A percentile compares a stretch with the other conserved stretches of the same genome.
Conservation (phyloP, 2,797 vertebrate species). For the Simalia tracyae region DNA sequence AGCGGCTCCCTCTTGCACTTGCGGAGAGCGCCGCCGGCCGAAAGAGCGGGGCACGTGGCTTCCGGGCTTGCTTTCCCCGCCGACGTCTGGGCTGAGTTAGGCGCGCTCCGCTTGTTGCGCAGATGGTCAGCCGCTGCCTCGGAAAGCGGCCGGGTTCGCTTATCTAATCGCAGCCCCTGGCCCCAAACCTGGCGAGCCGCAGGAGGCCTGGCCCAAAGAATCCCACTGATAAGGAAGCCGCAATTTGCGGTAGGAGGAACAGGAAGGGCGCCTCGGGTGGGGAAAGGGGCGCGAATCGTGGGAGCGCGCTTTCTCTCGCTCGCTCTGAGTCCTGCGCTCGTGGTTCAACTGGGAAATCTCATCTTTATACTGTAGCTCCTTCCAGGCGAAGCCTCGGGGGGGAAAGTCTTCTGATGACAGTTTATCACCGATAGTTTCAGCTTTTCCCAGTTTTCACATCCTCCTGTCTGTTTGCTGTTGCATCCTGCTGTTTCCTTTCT, state of each 20-base stretch:
- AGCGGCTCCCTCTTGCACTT: neutral
- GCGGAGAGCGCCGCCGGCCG: neutral
- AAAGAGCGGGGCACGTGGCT: too few relatives aligned
- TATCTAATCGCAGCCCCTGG: constrained; percentile 6
- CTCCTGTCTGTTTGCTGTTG: neutral
- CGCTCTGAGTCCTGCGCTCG: too few relatives aligned
- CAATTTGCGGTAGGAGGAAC: neutral
- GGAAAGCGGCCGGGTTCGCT: neutral
- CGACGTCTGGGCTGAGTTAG: neutral
- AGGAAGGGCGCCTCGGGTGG: neutral
- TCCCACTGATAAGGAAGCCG: constrained; percentile 14
- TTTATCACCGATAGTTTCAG: neutral
- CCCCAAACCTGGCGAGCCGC: neutral
- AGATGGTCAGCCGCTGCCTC: neutral
- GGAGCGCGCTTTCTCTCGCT: neutral
- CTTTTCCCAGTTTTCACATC: neutral
- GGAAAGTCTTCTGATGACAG: neutral
- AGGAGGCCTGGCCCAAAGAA: constrained; percentile 7
- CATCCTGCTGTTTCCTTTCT: neutral
- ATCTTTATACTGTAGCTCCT: neutral
- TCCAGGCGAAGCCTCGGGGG: neutral
- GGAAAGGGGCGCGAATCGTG: too few relatives aligned
- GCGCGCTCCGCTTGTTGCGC: neutral
- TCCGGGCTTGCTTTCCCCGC: too few relatives aligned
- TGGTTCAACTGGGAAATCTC: neutral